These are phyloP conservation scores for Seriola quinqueradiata DNA, from an alignment of 2,113 vertebrate genomes.

Conservation along the genomic window DNA sequence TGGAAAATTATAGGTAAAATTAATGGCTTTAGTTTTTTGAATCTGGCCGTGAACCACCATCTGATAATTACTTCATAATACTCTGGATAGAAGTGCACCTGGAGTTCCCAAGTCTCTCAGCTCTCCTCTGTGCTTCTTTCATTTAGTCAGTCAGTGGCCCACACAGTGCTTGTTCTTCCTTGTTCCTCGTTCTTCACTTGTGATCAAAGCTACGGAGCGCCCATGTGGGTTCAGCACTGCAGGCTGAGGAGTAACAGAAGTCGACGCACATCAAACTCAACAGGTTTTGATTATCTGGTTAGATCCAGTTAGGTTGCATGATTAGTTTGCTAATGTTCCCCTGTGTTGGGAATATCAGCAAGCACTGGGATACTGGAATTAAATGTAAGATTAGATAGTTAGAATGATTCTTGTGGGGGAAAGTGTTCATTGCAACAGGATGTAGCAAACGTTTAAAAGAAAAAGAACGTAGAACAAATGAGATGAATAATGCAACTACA, in stretches of 20 bases:
- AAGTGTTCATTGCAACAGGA: not conserved
- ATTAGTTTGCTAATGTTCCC: slow-evolving; percentile 36
- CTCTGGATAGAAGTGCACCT: slow-evolving; percentile 12
- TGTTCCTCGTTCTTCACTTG: slow-evolving; percentile 42
- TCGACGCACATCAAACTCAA: slow-evolving; percentile 14
- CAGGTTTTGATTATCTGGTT: slow-evolving; percentile 24
- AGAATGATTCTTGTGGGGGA: not conserved
- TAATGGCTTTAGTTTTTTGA: not conserved
- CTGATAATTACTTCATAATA: slow-evolving; percentile 16
- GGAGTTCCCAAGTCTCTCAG: slow-evolving; percentile 32
- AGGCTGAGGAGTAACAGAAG: slow-evolving; percentile 28
- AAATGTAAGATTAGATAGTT: not conserved
- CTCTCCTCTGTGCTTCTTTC: slow-evolving; percentile 31
- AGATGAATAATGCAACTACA: too few species aligned
- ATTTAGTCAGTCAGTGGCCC: slow-evolving; percentile 43
- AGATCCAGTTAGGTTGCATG: slow-evolving; percentile 15
- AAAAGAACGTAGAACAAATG: too few species aligned
- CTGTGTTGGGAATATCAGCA: not conserved
- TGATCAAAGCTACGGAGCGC: slow-evolving; percentile 60
- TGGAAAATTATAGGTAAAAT: not conserved
- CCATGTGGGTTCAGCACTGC: slow-evolving; percentile 43
- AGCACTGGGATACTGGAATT: not conserved
- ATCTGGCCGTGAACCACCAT: not conserved
- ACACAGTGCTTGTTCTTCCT: slow-evolving; percentile 40
- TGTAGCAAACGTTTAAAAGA: too few species aligned